These are phyloP conservation scores for Epizoanthus scotinus DNA, from an alignment of 92 coral and sea anemone genomes.

Conservation along the genomic window DNA sequence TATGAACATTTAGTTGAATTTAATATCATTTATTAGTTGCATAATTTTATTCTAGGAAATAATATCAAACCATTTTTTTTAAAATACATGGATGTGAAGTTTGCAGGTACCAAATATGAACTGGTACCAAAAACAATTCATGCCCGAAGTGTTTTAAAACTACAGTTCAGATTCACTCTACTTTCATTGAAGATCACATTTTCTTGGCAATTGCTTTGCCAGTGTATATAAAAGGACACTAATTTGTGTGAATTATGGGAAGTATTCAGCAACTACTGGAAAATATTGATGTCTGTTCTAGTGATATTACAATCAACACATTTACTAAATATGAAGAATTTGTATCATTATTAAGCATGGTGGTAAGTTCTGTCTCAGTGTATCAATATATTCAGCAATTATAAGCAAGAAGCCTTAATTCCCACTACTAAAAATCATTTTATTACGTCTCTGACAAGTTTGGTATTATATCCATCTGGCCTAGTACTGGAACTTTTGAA, in stretches of 20 bases:
- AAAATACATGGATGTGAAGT: background rate
- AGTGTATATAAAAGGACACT: background rate
- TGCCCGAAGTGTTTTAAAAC: background rate
- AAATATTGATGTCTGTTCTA: background rate
- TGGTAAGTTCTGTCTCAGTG: slow-evolving; percentile 7
- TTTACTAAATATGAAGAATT: slow-evolving; percentile 7
- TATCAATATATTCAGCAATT: no score
- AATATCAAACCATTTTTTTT: background rate
- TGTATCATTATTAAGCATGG: slow-evolving; percentile 31
- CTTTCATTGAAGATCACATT: background rate
- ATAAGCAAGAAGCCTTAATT: no score
- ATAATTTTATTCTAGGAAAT: background rate
- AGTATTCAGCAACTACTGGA: slow-evolving; percentile 16
- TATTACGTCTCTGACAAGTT: no score
- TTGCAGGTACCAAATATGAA: slow-evolving; percentile 23
- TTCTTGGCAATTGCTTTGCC: background rate
- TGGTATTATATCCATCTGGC: no score
- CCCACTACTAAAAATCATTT: no score
- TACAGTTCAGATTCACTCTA: background rate
- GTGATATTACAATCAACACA: background rate
- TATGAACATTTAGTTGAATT: background rate
- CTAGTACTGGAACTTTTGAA: no score
- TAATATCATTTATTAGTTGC: background rate
- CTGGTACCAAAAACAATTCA: slow-evolving; percentile 20
- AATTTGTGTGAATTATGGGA: slow-evolving; percentile 7